phyloP scores from a whole-genome alignment of 2,113 vertebrate species.

The Nanorana parkeri region DNA sequence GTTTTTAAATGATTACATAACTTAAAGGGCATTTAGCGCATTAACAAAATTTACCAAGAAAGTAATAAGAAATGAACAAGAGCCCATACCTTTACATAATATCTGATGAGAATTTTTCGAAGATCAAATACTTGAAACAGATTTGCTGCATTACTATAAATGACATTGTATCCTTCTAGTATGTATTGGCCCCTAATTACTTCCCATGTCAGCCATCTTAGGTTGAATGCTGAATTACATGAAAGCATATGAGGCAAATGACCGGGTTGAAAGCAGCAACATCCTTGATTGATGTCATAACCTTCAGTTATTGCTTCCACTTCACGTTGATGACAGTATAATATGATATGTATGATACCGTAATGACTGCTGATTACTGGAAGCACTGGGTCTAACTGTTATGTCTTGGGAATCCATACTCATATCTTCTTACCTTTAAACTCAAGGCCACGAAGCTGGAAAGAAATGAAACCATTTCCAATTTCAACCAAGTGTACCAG shows the following conservation, averaged over 20 bases:
- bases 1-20: too few relatives aligned
- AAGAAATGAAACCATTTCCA: conserved; percentile 95
- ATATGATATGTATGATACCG: too few relatives aligned
- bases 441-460: conserved; percentile 96
- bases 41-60: too few relatives aligned
- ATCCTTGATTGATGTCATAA: conserved; percentile 89
- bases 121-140: conserved; percentile 98
- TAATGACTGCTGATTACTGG: too few relatives aligned
- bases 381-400: too few relatives aligned
- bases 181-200: conserved; percentile 91
- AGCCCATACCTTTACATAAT: conserved; percentile 89
- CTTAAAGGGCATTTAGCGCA: too few relatives aligned
- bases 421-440: conserved; percentile 86
- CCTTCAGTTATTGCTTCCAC: conserved; percentile 97
- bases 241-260: conserved; percentile 92
- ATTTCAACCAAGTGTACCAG: conserved; percentile 96
- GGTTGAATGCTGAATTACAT: conserved; percentile 93
- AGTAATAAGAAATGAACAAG: neutral
- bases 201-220: conserved; percentile 98
- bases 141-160: conserved; percentile 93
- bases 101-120: conserved; percentile 91
- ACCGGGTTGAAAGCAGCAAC: conserved; percentile 93
- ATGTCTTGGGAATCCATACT: too few relatives aligned
- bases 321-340: conserved; percentile 97
- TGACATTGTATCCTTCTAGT: conserved; percentile 95